A percentile compares a stretch with the other conserved stretches of the same genome.
Evolutionary conservation across 2,113 vertebrate species (phyloP).

Genomic region (Calyptommatus sinebrachiatus): DNA sequence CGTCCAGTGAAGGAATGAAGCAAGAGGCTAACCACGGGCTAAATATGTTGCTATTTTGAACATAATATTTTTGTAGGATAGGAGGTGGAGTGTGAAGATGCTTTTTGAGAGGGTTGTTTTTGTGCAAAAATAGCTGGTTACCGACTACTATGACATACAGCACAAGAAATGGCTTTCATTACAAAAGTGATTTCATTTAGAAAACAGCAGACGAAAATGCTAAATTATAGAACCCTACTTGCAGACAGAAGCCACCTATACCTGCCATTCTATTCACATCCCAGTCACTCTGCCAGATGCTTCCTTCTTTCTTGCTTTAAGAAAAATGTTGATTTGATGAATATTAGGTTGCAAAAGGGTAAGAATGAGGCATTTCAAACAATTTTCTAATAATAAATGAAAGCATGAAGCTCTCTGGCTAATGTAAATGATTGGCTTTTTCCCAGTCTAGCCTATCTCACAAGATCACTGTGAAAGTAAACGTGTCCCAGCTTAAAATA

Average conservation of each 20-base stretch:
- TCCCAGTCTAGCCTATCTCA: no score
- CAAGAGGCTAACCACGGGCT: neutral
- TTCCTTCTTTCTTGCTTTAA: neutral
- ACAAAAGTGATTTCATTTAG: neutral
- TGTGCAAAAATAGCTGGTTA: neutral
- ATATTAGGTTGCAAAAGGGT: neutral
- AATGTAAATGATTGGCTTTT: no score
- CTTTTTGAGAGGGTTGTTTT: neutral
- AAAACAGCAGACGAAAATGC: neutral
- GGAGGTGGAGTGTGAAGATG: neutral
- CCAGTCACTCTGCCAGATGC: neutral
- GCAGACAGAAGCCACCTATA: neutral
- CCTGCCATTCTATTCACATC: neutral
- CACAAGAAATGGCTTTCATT: neutral
- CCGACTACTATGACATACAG: neutral
- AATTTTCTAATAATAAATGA: no score
- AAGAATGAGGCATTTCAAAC: no score
- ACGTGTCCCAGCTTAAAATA: no score
- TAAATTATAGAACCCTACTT: neutral
- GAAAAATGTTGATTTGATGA: no score
- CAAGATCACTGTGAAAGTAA: no score
- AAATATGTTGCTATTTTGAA: neutral
- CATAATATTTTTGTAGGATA: neutral
- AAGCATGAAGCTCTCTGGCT: no score
- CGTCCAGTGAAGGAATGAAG: neutral